Evolutionary conservation across 2,888 invertebrate genomes (phyloP).

Genomic region (Neria commutata): DNA sequence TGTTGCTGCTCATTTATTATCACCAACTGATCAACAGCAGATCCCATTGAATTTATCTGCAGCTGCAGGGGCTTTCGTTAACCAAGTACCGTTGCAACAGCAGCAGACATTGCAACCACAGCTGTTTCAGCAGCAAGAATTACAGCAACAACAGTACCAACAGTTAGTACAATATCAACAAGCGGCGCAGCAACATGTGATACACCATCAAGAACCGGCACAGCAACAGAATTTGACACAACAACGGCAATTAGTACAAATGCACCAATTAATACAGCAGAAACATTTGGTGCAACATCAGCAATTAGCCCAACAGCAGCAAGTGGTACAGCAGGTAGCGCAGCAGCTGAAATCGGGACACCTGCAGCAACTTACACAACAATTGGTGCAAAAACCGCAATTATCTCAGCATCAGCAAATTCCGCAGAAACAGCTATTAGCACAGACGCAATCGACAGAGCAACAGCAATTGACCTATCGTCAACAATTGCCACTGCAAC

Average conservation of each 20-base stretch:
- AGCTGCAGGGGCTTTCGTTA: slow-evolving; percentile 23
- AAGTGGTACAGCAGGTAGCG: slow-evolving; percentile 29
- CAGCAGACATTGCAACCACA: slow-evolving; percentile 29
- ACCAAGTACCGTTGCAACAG: slow-evolving; percentile 23
- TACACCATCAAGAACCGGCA: slow-evolving; percentile 20
- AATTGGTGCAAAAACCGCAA: slow-evolving; percentile 17
- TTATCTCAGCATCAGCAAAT: slow-evolving; percentile 28
- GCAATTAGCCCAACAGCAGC: slow-evolving; percentile 31
- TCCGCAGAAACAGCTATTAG: slow-evolving; percentile 57
- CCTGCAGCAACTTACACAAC: neutral
- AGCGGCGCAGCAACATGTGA: slow-evolving; percentile 7
- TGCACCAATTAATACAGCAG: slow-evolving; percentile 40
- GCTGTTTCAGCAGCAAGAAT: slow-evolving; percentile 19
- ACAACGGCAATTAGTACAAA: slow-evolving; percentile 52
- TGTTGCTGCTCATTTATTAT: slow-evolving; percentile 1
- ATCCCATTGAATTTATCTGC: slow-evolving; percentile 17
- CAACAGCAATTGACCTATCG: slow-evolving; percentile 34
- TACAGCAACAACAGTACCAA: slow-evolving; percentile 26
- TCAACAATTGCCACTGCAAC: slow-evolving; percentile 27
- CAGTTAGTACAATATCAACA: slow-evolving; percentile 35
- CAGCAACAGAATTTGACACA: slow-evolving; percentile 34
- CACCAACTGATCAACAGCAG: neutral
- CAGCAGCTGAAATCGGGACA: slow-evolving; percentile 21
- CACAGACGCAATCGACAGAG: slow-evolving; percentile 31
- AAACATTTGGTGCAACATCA: slow-evolving; percentile 37